Conservation (phyloP, 2,797 vertebrate genomes). For the Dryobates pubescens region DNA sequence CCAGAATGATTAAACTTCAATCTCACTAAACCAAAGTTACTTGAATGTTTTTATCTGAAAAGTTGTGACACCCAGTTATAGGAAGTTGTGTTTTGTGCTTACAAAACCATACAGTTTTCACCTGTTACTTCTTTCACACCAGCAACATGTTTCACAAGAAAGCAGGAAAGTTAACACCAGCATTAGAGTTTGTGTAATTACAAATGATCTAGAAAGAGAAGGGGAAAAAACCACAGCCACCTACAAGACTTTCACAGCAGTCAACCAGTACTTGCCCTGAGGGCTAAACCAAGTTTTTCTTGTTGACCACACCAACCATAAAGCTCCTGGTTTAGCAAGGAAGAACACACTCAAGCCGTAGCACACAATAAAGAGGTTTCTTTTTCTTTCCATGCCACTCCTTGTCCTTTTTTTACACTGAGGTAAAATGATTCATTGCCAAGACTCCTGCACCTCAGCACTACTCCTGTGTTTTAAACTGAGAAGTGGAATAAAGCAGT, state of each 20-base stretch:
- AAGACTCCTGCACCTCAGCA: background rate
- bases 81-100: background rate
- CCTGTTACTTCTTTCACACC: background rate
- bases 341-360: slow-evolving; percentile 10
- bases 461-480: background rate
- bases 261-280: background rate
- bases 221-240: background rate
- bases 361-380: slow-evolving; percentile 34
- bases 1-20: background rate
- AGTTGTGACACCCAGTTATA: background rate
- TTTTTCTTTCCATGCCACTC: background rate
- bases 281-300: slow-evolving; percentile 54
- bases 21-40: background rate
- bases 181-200: background rate
- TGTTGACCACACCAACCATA: slow-evolving; percentile 28
- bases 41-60: background rate
- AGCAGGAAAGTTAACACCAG: background rate
- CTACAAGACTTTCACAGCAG: background rate
- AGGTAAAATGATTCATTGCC: background rate
- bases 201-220: background rate
- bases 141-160: background rate
- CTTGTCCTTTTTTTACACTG: background rate
- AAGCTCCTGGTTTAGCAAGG: background rate
- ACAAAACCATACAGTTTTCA: background rate
- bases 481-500: background rate